Evolutionary conservation across 1,140 invertebrate species (phyloP), one percentile per base, ranked within the genome.

Genomic region (Brachionus paranguensis): DNA sequence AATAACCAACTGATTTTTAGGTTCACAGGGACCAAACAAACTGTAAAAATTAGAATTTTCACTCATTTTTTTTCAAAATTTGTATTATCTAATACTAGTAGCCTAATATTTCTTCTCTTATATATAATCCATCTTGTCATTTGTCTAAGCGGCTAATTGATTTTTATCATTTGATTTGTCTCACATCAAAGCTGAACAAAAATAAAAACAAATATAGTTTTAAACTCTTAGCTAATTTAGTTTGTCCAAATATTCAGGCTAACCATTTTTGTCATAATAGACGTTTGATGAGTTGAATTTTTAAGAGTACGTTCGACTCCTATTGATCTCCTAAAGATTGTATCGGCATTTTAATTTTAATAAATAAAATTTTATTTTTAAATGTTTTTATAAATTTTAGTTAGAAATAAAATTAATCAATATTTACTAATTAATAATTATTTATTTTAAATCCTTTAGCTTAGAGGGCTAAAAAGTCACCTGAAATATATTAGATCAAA

Each of bases 21-120:
- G 41, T 29, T 76, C 72, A 29, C 72, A 50, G 33, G 41, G 72
- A 76, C 72, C 72, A 37, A 76, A 76, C 20, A 76, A 47, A 50
- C 33, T 72, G 68, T 72, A 72, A 6, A 72, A 43, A 43, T 72
- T 72, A 3, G 10, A 43, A 43, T 72, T 72, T 72, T 72, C 68
- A 17, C 43, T 72, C 41, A 43, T 43, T 43, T 17, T 72, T 37
- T 33, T 33, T 24, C 1, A 1, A 1, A 33, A 33, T 68, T 68
- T 27, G 11, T 12, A 68, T 37, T 68, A 6, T 68, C 33, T 65
- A 14, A 53, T 53, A 14, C 5, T 4, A 53, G 47, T 14, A 14
- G 53, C 3, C n/a, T 10, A 20, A 60, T 24, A 60, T 60, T 68
- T 68, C 24, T 7, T 14, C 24, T 29, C 33, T 33, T 29, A 24